Base-by-base conservation (phyloP, 2,888 invertebrate species). In the Melipona bicolor region DNA sequence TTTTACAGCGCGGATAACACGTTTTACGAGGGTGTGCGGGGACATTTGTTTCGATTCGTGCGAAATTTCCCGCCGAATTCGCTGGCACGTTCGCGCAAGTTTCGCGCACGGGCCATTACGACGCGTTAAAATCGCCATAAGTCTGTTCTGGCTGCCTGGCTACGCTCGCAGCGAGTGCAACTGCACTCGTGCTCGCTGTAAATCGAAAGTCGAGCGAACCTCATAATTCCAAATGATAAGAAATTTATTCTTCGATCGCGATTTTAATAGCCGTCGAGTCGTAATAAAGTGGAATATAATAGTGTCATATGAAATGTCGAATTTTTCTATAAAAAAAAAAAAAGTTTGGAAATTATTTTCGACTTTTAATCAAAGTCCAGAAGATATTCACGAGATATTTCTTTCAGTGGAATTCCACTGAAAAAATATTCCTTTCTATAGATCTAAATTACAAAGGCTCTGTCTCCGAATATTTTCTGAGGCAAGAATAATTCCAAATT, bases 1-100 rank as follows among this genome's bases (percentile, higher is more conserved):
- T 80, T 80, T 80, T 73, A 74, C 32, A 19, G 4, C n/a, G 61
- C 73, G 15, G 59, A 24, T 43, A 43, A 43, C 67, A 36, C 17
- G 59, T 49, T 43, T 43, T 43, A 68, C 59, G 27, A 19, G 17
- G 6, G 32, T 24, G 15, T 43, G 36, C 36, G 21, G 36, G 6
- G 3, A 61, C 36, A n/a, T 24, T 75, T 17, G 79, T 68, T 52
- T 36, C 65, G 56, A 54, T 61, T 61, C 52, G 21, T 50, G 43
- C n/a, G 61, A 61, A 75, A 68, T 61, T 74, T 61, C 43, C 4
- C 68, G 17, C 27, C 27, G 50, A 74, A 75, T 61, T 70, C 52
- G 21, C 52, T 62, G 15, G 17, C 27, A 32, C 50, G 32, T 75
- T 59, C 36, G 6, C 9, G 9, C 43, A n/a, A 1, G 17, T 49